Percentiles rank a stretch among this genome's conserved stretches.
These are phyloP conservation scores for Suricata suricatta DNA, from an alignment of 2,113 vertebrate genomes.

Conservation along the genomic window DNA sequence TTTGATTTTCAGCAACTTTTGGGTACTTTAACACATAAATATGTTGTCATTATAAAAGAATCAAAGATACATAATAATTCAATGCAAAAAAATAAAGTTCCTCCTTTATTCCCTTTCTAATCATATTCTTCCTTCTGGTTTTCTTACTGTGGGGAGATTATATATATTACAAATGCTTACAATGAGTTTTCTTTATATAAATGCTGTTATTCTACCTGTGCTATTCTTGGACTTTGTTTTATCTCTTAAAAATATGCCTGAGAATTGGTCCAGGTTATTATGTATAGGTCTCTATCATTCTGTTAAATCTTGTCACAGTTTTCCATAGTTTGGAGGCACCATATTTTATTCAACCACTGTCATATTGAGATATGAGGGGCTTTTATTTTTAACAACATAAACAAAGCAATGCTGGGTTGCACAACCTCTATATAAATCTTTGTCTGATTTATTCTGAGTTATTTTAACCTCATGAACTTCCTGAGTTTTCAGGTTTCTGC, in stretches of 20 bases:
- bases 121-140: neutral
- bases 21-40: neutral
- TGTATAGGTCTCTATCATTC: neutral
- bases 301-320: neutral
- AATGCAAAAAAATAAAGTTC: neutral
- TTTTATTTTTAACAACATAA: neutral
- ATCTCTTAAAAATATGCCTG: neutral
- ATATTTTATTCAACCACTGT: slow-evolving; percentile 1
- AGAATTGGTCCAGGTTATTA: neutral
- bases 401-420: neutral
- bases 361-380: neutral
- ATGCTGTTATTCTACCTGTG: neutral
- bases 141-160: neutral
- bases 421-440: neutral
- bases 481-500: neutral
- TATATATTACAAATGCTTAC: neutral
- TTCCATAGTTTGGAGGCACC: neutral
- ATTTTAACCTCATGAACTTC: neutral
- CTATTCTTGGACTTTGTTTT: neutral
- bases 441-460: neutral
- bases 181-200: neutral
- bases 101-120: neutral
- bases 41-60: neutral
- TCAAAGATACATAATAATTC: neutral
- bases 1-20: neutral